Evolutionary conservation across 2,113 vertebrate genomes (phyloP).

Genomic region (Cynocephalus volans): DNA sequence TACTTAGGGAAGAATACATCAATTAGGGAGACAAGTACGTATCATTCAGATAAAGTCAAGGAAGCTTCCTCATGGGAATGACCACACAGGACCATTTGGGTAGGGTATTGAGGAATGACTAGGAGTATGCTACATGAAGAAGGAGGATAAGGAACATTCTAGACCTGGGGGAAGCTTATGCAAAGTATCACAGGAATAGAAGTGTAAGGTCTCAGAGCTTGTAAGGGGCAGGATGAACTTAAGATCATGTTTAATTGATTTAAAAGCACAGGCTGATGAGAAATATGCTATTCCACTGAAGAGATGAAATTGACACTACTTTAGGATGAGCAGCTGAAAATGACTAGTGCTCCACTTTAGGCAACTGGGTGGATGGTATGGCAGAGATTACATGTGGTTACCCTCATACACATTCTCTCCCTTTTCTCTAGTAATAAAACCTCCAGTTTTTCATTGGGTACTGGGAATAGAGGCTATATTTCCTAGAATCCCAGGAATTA

Average conservation of each 20-base stretch:
- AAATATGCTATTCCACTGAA: not conserved
- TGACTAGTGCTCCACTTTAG: not conserved
- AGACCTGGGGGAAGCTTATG: not conserved
- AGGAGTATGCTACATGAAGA: not conserved
- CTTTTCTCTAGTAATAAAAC: not conserved
- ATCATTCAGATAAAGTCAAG: not conserved
- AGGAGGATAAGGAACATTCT: not conserved
- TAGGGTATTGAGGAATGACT: not conserved
- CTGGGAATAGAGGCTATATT: not conserved
- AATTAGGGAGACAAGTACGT: not conserved
- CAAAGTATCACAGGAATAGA: not conserved
- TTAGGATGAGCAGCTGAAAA: not conserved
- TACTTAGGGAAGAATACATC: not conserved
- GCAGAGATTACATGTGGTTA: rapidly evolving
- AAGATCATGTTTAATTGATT: not conserved
- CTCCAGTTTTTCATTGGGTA: not conserved
- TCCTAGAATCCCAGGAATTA: not conserved
- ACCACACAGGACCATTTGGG: not conserved
- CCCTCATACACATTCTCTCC: not conserved
- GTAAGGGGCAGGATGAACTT: not conserved
- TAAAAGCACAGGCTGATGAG: not conserved
- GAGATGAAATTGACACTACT: not conserved
- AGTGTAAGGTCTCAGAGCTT: rapidly evolving
- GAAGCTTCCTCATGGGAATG: not conserved
- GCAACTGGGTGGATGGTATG: not conserved